Evolutionary conservation across 1,140 invertebrate species (phyloP).

Genomic region (Drosophila equinoxialis): DNA sequence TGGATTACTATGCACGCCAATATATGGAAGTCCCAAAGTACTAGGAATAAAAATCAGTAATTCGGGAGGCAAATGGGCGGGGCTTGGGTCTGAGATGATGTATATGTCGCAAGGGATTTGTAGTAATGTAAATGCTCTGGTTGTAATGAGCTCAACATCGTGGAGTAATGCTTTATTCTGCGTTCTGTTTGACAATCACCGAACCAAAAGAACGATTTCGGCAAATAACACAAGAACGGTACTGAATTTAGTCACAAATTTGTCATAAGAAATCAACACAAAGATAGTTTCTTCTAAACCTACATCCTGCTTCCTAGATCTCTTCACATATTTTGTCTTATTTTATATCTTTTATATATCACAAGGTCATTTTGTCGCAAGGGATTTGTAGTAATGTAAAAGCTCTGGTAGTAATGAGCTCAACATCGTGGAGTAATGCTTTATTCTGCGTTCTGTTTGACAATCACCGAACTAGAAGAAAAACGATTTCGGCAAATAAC

Average conservation of each 20-base stretch:
- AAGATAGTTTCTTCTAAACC: too few species aligned
- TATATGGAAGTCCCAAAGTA: slow-evolving; percentile 77
- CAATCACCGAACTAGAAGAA: too few species aligned
- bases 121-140: slow-evolving; percentile 43
- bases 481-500: too few species aligned
- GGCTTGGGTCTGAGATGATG: neutral
- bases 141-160: slow-evolving; percentile 35
- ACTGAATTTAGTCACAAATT: too few species aligned
- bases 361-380: slow-evolving; percentile 27
- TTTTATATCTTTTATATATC: too few species aligned
- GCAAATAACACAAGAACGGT: slow-evolving; percentile 67
- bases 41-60: slow-evolving; percentile 42
- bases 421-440: slow-evolving; percentile 26
- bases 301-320: too few species aligned
- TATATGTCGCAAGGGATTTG: slow-evolving; percentile 31
- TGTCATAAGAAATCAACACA: too few species aligned
- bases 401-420: slow-evolving; percentile 19
- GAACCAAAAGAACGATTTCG: slow-evolving; percentile 35
- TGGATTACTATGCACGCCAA: slow-evolving; percentile 69
- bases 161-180: slow-evolving; percentile 47
- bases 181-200: slow-evolving; percentile 74
- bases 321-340: too few species aligned
- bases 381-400: slow-evolving; percentile 34
- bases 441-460: slow-evolving; percentile 75
- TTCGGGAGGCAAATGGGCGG: slow-evolving; percentile 79